Evolutionary conservation across 53 echinoderm and acorn worm species (phyloP), one percentile per base, ranked within the genome.

Genomic region (Henricia sp.): DNA sequence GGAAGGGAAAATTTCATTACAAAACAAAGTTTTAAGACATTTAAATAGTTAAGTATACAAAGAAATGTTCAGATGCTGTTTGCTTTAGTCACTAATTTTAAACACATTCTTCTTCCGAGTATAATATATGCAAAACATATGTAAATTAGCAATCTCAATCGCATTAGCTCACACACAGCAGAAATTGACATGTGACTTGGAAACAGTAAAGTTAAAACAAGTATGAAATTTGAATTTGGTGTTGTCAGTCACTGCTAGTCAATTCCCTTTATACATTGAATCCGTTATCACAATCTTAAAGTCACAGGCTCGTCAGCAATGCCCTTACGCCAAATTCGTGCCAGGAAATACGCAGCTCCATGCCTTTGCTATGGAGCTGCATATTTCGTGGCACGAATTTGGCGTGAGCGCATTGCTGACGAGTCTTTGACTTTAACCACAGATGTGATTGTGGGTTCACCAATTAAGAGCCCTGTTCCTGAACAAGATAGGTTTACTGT

Each of bases 91-190:
- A 17, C 19, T 17, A 16, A 21, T 56, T 56, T n/a, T 4, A 19
- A 19, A n/a, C 19, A 24, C 27, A 56, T 56, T 0, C n/a, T 56
- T 21, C 27, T 23, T 21, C 21, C 24, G 6, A 44, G 13, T 44
- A 44, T 44, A 44, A 44, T 44, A 3, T 56, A 56, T 60, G 62
- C 32, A 29, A 60, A 60, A 60, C 62, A 60, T 34, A 60, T 32
- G 62, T 60, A 30, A 28, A 53, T 20, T 10, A 4, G 13, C 16
- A 4, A 30, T 60, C n/a, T 30, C 62, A 60, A 60, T 20, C n/a
- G 11, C 53, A 6, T 29, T 60, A 34, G 33, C 13, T 9, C 62
- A 60, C n/a, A 4, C 62, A 30, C 30, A 9, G 46, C 46, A 46
- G 13, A 9, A 13, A 56, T 24, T 56, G 56, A 56, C 27, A 25